Conservation (phyloP, 2,113 vertebrate species). For the Arothron firmamentum region DNA sequence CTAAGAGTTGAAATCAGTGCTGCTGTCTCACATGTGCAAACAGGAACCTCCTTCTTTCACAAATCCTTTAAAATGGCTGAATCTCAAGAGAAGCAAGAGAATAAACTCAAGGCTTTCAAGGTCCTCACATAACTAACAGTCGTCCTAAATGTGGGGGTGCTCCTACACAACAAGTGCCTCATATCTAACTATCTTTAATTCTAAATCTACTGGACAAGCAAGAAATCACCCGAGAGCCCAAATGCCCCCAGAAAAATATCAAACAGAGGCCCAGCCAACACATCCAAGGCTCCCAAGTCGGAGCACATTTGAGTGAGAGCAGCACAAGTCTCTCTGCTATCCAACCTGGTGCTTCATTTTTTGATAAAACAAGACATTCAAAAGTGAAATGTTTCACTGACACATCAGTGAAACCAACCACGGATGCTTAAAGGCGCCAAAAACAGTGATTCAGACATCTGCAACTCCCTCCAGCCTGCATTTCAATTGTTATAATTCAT, state of each 20-base stretch:
- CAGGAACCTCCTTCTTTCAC: slow-evolving; percentile 8
- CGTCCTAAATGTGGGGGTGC: slow-evolving; percentile 22
- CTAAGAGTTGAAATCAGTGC: too few species aligned
- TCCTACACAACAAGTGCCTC: slow-evolving; percentile 33
- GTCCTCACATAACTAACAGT: slow-evolving; percentile 30
- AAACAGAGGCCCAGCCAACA: too few species aligned
- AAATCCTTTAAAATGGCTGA: background rate
- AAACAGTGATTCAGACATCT: slow-evolving; percentile 11
- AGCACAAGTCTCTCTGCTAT: background rate
- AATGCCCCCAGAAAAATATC: background rate
- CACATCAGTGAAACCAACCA: background rate
- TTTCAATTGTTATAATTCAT: slow-evolving; percentile 32
- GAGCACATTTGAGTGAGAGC: background rate
- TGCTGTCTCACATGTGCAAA: too few species aligned
- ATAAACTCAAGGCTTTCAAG: slow-evolving; percentile 5
- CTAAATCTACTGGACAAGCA: slow-evolving; percentile 32
- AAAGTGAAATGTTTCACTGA: too few species aligned
- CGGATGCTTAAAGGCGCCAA: too few species aligned
- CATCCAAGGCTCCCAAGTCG: too few species aligned
- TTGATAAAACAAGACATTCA: too few species aligned
- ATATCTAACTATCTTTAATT: slow-evolving; percentile 11
- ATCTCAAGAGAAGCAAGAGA: background rate
- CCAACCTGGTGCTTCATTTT: too few species aligned
- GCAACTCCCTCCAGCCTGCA: slow-evolving; percentile 25
- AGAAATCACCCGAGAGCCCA: background rate